Conservation (phyloP, 1,140 invertebrate species). For the Whitmania pigra region DNA sequence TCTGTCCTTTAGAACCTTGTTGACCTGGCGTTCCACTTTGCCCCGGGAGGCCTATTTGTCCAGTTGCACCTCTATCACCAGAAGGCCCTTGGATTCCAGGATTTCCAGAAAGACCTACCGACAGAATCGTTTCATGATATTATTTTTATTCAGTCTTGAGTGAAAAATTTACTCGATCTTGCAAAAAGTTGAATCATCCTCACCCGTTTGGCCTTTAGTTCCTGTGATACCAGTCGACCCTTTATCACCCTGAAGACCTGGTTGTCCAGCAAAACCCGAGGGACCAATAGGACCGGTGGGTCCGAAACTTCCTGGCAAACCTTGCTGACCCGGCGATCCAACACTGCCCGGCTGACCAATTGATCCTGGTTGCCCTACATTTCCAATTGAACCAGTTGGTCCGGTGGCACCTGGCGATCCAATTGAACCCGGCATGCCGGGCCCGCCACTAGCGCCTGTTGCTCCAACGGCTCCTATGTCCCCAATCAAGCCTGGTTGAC, state of each 20-base stretch:
- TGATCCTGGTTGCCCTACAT: constrained; percentile 10
- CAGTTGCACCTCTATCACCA: constrained; percentile 18
- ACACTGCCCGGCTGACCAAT: neutral
- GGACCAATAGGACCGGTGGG: constrained; percentile 7
- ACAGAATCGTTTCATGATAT: neutral
- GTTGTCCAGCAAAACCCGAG: constrained; percentile 5
- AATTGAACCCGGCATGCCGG: neutral
- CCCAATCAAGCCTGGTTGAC: constrained; percentile 5
- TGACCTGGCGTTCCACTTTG: constrained; percentile 14
- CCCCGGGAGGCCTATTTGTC: constrained; percentile 19
- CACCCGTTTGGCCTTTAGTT: constrained; percentile 9
- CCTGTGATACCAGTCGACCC: constrained; percentile 13
- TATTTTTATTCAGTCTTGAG: too few species aligned
- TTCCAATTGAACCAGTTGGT: neutral
- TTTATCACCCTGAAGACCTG: constrained; percentile 3
- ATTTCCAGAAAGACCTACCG: constrained; percentile 6
- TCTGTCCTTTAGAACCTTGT: neutral
- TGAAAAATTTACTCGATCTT: too few species aligned
- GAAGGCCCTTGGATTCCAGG: constrained; percentile 12
- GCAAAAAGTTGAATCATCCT: neutral
- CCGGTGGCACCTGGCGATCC: neutral
- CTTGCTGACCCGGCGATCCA: constrained; percentile 12
- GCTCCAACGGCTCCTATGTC: constrained; percentile 12
- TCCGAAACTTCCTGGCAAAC: constrained; percentile 13
- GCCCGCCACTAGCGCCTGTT: neutral